phyloP scores from a whole-genome alignment of 2,113 vertebrate species.

The Larimichthys polyactis region DNA sequence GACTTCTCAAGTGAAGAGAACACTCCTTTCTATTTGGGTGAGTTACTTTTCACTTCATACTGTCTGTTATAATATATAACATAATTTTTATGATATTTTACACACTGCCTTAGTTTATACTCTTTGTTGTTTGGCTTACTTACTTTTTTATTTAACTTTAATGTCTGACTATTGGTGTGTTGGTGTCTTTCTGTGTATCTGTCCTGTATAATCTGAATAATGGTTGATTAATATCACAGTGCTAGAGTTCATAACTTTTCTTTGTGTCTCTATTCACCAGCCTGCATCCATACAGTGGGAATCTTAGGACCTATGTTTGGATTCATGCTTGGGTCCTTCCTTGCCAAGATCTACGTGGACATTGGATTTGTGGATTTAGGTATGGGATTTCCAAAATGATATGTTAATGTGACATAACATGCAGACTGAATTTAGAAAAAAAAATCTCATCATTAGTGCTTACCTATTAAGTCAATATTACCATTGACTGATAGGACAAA shows the following conservation, averaged over 20 bases:
- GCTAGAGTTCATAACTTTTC: neutral
- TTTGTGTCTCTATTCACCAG: slow-evolving; percentile 74
- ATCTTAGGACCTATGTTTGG: slow-evolving; percentile 96
- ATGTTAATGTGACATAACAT: neutral
- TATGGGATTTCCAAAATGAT: slow-evolving; percentile 71
- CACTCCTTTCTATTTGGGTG: slow-evolving; percentile 93
- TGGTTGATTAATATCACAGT: neutral
- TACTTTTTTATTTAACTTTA: neutral
- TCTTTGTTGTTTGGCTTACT: neutral
- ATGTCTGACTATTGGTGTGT: neutral
- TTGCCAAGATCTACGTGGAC: slow-evolving; percentile 95
- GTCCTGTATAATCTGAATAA: neutral
- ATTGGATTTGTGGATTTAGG: slow-evolving; percentile 92
- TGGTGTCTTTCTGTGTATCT: neutral
- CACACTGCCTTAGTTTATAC: neutral
- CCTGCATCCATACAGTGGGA: slow-evolving; percentile 91
- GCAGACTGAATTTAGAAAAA: neutral
- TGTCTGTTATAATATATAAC: neutral
- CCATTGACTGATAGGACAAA: neutral
- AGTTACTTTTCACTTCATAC: slow-evolving; percentile 28
- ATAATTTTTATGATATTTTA: neutral
- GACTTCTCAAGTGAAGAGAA: slow-evolving; percentile 92
- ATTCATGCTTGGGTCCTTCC: slow-evolving; percentile 92
- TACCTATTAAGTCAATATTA: neutral
- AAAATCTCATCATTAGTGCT: neutral